Base-by-base conservation (phyloP, 2,888 invertebrate species). In the Neoscelio sp. region DNA sequence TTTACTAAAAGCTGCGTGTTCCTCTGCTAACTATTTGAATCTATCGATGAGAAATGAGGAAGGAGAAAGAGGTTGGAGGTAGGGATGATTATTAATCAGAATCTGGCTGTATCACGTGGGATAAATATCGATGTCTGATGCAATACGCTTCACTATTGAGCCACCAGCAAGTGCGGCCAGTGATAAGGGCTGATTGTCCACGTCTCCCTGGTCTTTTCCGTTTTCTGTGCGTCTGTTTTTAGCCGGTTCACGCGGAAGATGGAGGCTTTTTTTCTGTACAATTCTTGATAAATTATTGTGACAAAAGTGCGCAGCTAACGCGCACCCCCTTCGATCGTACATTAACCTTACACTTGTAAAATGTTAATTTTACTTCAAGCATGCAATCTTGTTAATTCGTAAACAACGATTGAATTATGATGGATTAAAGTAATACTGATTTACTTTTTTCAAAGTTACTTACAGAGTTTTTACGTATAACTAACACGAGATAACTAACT, bases 51-150 rank as follows among this genome's bases (percentile, higher is more conserved):
- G 65, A 56, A 50, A 40, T 46, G 64, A 76, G 48, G 77, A 78
- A 80, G 62, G 80, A 80, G 77, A 77, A 62, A 64, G 58, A 52
- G 23, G 38, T 46, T 10, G 4, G 84, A 76, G 82, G 85, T 80
- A 82, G 83, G 82, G 84, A 82, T 83, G 84, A 84, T 84, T 84
- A 82, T 86, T 87, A 87, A 87, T 87, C 87, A 77, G 82, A 80
- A 85, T 84, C 83, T 82, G 77, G 82, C 71, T 81, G 83, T 83
- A 87, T 87, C 86, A 54, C 80, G 42, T 68, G 85, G 87, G 86
- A 89, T 89, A 86, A 87, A 88, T 83, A 88, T 87, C 87, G 80
- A 42, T 80, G 86, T 87, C 89, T 89, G 89, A 89, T 81, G 89
- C 89, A 89, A 89, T 79, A 84, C 62, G 54, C 82, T 83, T 83